phyloP scores from a whole-genome alignment of 2,797 vertebrate genomes.

The Sebastes dallii region DNA sequence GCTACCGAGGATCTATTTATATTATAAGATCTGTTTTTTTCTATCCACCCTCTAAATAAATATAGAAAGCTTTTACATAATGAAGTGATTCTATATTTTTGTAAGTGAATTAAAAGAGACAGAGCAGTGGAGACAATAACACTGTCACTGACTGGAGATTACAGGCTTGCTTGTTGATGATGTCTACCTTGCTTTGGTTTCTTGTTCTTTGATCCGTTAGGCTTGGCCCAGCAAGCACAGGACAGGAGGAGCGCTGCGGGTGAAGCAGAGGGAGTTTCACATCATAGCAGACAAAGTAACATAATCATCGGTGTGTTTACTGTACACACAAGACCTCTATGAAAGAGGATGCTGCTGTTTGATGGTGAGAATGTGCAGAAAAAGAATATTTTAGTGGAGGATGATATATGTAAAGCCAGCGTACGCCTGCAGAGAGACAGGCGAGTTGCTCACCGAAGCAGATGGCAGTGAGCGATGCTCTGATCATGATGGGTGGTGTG shows the following conservation, averaged over 20 bases:
- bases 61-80: not conserved
- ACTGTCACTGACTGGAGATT: conserved; percentile 24
- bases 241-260: conserved; percentile 85
- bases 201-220: conserved; percentile 87
- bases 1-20: rapidly evolving
- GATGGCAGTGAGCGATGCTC: conserved; percentile 62
- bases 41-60: not conserved
- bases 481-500: conserved; percentile 72
- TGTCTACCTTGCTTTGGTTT: conserved; percentile 90
- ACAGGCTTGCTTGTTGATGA: conserved; percentile 23
- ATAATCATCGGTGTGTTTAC: conserved; percentile 45
- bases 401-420: not conserved
- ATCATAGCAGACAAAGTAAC: conserved; percentile 47
- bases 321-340: conserved; percentile 21
- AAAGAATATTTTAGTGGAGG: not conserved
- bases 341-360: not conserved
- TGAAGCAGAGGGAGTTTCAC: conserved; percentile 48
- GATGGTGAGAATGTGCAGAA: conserved; percentile 9
- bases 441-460: conserved; percentile 72
- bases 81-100: not conserved
- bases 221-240: conserved; percentile 84
- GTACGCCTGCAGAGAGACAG: conserved; percentile 9
- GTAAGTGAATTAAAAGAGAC: not conserved
- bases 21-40: not conserved
- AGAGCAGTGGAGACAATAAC: conserved; percentile 12